phyloP scores from a whole-genome alignment of 2,888 invertebrate species.

The Coleophora deauratella region DNA sequence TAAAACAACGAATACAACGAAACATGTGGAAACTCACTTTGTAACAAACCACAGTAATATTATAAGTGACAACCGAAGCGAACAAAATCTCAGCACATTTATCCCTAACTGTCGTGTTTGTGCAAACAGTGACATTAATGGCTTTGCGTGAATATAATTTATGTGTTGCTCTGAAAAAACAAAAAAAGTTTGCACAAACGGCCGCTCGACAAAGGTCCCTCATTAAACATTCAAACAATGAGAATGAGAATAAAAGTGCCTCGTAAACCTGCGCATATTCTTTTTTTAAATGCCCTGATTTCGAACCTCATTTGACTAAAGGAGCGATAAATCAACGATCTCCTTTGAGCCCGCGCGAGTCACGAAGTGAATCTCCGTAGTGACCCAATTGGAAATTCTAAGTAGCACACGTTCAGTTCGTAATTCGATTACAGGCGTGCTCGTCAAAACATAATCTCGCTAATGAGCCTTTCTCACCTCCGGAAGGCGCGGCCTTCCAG shows the following conservation, averaged over 20 bases:
- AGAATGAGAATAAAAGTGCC: not conserved
- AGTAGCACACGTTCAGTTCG: not conserved
- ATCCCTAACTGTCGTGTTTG: constrained; percentile 7
- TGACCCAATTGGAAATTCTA: not conserved
- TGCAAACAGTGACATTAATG: constrained; percentile 8
- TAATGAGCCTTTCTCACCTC: not conserved
- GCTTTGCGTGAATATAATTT: constrained; percentile 11
- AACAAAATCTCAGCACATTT: constrained; percentile 11
- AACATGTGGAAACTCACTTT: no score
- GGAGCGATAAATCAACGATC: no score
- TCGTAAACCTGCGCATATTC: not conserved
- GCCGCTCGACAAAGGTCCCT: constrained; percentile 8
- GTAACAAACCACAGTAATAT: no score
- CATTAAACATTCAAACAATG: constrained; percentile 9
- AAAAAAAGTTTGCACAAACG: constrained; percentile 6
- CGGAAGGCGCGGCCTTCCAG: not conserved
- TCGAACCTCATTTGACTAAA: no score
- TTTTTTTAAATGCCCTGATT: no score
- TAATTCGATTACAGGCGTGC: constrained; percentile 1
- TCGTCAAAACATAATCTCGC: not conserved
- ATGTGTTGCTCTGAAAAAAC: constrained; percentile 10
- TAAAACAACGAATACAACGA: no score
- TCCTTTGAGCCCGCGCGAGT: no score
- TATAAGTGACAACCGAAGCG: not conserved
- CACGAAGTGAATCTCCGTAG: not conserved